phyloP scores from a whole-genome alignment of 2,113 vertebrate genomes.

The Probosciger aterrimus region DNA sequence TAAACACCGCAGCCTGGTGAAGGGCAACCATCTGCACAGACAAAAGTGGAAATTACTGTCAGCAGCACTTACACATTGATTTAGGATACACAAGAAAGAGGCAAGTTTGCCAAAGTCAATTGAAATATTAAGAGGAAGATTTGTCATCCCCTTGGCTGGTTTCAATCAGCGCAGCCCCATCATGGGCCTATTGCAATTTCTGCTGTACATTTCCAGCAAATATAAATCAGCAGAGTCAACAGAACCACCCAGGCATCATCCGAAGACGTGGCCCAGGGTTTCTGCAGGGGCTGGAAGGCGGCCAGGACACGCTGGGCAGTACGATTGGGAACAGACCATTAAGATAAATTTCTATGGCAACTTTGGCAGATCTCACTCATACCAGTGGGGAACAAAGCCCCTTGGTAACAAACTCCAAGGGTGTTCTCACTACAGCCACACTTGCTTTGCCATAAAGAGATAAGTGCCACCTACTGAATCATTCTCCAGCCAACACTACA shows the following conservation, averaged over 20 bases:
- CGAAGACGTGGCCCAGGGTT: not conserved
- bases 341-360: not conserved
- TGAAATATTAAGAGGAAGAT: constrained; percentile 42
- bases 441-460: not conserved
- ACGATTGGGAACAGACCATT: rapidly evolving
- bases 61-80: constrained; percentile 41
- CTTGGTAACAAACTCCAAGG: not conserved
- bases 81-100: constrained; percentile 8
- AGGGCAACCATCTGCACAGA: constrained; percentile 27
- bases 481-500: not conserved
- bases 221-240: not conserved
- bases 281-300: not conserved
- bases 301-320: not conserved
- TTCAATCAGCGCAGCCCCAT: constrained; percentile 9
- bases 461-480: not conserved
- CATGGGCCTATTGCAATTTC: not conserved
- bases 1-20: not conserved
- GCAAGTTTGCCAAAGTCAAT: constrained; percentile 40
- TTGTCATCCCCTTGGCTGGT: constrained; percentile 43
- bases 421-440: not conserved
- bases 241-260: not conserved
- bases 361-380: not conserved
- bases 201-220: not conserved
- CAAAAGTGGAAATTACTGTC: constrained; percentile 42
- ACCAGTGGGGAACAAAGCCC: not conserved